Conservation (phyloP, 2,888 invertebrate genomes). For the Nasonovia ribisnigri region DNA sequence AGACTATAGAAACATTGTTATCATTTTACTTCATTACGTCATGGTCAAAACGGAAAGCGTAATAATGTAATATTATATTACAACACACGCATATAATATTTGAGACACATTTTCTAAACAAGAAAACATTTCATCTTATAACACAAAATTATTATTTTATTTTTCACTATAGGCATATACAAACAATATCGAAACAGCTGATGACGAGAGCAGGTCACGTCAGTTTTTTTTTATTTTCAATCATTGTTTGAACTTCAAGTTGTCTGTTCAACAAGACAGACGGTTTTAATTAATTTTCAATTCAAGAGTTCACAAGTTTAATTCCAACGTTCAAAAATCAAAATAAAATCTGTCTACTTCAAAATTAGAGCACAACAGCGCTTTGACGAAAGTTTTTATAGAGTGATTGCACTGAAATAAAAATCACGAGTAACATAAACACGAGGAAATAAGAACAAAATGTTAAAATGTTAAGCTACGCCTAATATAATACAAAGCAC, state of each 20-base stretch:
- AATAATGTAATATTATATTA: not conserved
- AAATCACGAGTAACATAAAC: not conserved
- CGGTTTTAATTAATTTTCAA: conserved; percentile 39
- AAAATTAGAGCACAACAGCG: not conserved
- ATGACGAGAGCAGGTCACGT: not conserved
- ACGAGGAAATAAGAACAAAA: not conserved
- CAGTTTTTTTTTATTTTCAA: conserved; percentile 13
- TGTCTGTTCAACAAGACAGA: not conserved
- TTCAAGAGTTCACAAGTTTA: not conserved
- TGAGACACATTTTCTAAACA: not conserved
- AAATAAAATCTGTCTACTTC: conserved; percentile 18
- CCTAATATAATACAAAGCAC: not conserved
- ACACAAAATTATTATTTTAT: not conserved
- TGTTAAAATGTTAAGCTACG: not conserved
- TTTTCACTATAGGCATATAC: not conserved
- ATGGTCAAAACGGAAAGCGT: not conserved
- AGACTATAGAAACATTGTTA: not conserved
- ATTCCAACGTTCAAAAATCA: conserved; percentile 2
- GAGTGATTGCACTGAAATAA: not conserved
- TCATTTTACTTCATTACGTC: not conserved
- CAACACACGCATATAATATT: not conserved
- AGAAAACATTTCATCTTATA: not conserved
- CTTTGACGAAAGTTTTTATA: not conserved
- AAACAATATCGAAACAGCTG: not conserved
- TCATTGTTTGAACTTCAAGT: conserved; percentile 27